Percentiles rank a stretch among this genome's conserved stretches.
Conservation (phyloP, 2,113 vertebrate genomes). For the Forbesichthys agassizii region DNA sequence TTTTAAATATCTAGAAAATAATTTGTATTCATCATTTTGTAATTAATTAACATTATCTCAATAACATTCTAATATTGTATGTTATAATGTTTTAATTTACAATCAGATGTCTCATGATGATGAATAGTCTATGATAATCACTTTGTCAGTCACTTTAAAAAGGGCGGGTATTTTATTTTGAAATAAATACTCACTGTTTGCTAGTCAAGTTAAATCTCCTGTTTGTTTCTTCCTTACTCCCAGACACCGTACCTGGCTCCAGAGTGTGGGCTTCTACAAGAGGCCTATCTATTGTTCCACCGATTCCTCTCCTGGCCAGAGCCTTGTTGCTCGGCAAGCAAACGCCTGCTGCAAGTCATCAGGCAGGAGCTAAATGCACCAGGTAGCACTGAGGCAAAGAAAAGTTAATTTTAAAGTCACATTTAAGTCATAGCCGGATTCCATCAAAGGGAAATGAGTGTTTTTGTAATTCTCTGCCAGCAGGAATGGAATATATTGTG, state of each 20-base stretch:
- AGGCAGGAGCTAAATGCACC: constrained; percentile 87
- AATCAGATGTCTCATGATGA: no score
- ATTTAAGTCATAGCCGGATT: no score
- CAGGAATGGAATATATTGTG: no score
- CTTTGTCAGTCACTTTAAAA: background rate
- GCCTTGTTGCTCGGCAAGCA: constrained; percentile 85
- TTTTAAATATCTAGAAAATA: no score
- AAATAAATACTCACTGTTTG: background rate
- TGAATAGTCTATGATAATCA: background rate
- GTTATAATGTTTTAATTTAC: no score
- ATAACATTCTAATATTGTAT: no score
- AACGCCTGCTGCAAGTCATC: constrained; percentile 82
- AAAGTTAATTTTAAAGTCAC: no score
- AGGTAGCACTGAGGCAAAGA: constrained; percentile 68
- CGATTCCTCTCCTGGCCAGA: constrained; percentile 89
- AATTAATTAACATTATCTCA: no score
- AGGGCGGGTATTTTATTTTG: background rate
- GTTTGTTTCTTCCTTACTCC: background rate
- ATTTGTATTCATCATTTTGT: no score
- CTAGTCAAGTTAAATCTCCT: background rate
- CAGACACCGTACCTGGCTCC: constrained; percentile 84
- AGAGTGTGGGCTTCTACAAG: constrained; percentile 77
- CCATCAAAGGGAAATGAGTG: no score
- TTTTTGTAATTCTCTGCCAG: no score
- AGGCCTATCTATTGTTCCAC: constrained; percentile 83